Conservation (phyloP, 2,113 vertebrate species). For the Nibea albiflora region DNA sequence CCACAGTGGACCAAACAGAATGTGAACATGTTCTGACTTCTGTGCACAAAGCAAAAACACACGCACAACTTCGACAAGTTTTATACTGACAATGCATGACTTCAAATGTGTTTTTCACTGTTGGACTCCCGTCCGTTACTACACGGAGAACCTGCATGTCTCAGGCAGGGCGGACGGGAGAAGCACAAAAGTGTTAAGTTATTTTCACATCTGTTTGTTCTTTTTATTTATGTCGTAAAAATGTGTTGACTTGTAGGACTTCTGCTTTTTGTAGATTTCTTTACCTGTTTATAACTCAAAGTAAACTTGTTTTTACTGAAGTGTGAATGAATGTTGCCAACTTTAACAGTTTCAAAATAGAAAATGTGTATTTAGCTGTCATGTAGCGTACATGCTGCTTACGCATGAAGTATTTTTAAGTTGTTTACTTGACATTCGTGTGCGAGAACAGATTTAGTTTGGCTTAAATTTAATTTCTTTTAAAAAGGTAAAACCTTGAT, state of each 20-base stretch:
- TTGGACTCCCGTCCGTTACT: neutral
- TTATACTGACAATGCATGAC: neutral
- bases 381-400: neutral
- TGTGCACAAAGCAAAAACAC: conserved; percentile 24
- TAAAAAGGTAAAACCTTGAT: neutral
- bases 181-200: conserved; percentile 17
- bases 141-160: neutral
- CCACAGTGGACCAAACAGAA: conserved; percentile 26
- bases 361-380: neutral
- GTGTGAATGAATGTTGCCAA: conserved; percentile 3
- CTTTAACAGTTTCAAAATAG: neutral
- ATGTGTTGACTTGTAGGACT: neutral
- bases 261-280: neutral
- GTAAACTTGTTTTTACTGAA: neutral
- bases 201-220: neutral
- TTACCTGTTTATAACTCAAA: neutral
- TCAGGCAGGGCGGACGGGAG: neutral
- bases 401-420: neutral
- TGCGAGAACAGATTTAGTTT: neutral
- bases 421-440: neutral
- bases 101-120: neutral
- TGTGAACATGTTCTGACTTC: conserved; percentile 6
- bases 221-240: neutral
- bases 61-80: conserved; percentile 27
- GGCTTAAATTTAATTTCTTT: neutral